A percentile compares a stretch with the other conserved stretches of the same genome.
These are phyloP conservation scores for Macaca fascicularis DNA, from an alignment of 2,113 vertebrate genomes.

Conservation along the genomic window DNA sequence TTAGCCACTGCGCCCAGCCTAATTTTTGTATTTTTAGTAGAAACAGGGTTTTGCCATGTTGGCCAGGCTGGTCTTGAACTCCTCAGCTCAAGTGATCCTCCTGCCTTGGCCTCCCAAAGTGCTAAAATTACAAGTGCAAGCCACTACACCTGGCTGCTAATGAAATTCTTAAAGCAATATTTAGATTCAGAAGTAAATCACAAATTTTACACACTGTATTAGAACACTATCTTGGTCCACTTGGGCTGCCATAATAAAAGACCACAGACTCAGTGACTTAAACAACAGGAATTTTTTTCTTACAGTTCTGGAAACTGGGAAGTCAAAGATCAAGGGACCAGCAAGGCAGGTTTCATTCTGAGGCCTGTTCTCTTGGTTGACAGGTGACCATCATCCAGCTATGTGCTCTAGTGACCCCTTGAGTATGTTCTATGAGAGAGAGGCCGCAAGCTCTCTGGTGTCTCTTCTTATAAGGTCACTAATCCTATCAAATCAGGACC, in stretches of 20 bases:
- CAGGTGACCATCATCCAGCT: not conserved
- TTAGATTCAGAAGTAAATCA: not conserved
- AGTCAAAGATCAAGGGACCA: not conserved
- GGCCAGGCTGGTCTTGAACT: too few relatives aligned
- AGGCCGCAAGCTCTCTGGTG: not conserved
- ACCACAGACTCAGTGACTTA: not conserved
- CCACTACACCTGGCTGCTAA: too few relatives aligned
- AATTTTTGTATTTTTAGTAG: too few relatives aligned
- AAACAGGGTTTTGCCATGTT: too few relatives aligned
- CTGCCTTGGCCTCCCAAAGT: too few relatives aligned
- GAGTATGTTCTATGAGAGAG: not conserved
- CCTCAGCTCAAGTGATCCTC: too few relatives aligned
- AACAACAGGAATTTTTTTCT: not conserved
- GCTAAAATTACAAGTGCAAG: too few relatives aligned
- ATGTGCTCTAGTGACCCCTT: not conserved
- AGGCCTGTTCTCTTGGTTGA: not conserved
- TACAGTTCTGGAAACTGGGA: not conserved
- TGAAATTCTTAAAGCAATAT: not conserved
- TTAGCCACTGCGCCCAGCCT: too few relatives aligned
- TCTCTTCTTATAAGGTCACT: not conserved
- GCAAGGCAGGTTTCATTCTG: not conserved
- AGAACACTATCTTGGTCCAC: not conserved
- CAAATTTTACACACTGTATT: not conserved
- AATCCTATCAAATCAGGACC: not conserved
- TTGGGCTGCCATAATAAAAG: not conserved